phyloP scores from a whole-genome alignment of 2,797 vertebrate species.

The Emydoidea blandingii region DNA sequence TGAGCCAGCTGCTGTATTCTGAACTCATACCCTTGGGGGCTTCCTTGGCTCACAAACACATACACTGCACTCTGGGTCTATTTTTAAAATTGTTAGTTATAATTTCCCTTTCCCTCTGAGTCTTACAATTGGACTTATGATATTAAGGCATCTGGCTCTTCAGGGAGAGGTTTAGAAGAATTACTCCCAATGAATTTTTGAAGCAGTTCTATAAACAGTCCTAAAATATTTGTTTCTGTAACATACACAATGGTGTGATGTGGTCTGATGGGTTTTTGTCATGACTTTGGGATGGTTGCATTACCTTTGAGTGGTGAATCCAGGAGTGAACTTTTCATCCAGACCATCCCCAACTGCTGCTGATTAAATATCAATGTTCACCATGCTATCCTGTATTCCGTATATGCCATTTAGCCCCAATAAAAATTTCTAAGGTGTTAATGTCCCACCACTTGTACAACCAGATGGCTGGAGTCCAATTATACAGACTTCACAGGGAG shows the following conservation, averaged over 20 bases:
- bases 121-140: constrained; percentile 14
- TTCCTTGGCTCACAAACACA: constrained; percentile 30
- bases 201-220: not conserved
- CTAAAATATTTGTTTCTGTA: not conserved
- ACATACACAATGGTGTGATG: not conserved
- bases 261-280: not conserved
- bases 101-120: constrained; percentile 28
- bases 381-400: not conserved
- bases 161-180: not conserved
- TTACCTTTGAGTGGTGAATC: not conserved
- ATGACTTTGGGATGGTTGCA: not conserved
- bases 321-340: not conserved
- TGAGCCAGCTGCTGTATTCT: not conserved
- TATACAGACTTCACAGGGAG: not conserved
- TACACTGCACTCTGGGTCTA: not conserved
- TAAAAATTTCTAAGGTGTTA: not conserved
- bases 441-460: not conserved
- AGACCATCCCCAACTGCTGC: not conserved
- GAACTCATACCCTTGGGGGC: not conserved
- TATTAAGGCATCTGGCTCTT: constrained; percentile 27
- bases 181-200: not conserved
- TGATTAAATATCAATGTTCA: not conserved
- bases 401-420: not conserved
- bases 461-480: not conserved
- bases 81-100: constrained; percentile 53